A percentile compares a stretch with the other conserved stretches of the same genome.
These are phyloP conservation scores for Cactoblastis cactorum DNA, from an alignment of 2,888 invertebrate genomes.

Conservation along the genomic window DNA sequence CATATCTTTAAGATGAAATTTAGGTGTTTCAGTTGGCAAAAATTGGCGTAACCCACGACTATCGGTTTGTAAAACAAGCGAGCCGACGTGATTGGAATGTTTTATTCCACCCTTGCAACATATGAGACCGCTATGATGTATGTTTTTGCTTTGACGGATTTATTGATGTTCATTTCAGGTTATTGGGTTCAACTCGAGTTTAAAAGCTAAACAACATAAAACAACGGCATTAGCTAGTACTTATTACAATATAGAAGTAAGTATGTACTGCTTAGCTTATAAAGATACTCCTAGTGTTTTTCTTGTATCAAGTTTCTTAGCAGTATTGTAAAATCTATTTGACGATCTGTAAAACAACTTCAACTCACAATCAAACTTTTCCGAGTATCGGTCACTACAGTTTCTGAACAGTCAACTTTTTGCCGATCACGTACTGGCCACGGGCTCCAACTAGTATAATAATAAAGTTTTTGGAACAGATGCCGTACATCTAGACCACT, in stretches of 20 bases:
- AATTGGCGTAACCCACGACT: conserved; percentile 54
- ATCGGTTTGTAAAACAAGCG: conserved; percentile 78
- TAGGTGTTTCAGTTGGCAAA: conserved; percentile 18
- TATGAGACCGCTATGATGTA: conserved; percentile 75
- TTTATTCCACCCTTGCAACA: conserved; percentile 71
- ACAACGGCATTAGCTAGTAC: too few relatives aligned
- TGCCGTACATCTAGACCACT: conserved; percentile 8
- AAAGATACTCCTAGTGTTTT: too few relatives aligned
- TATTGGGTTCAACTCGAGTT: background rate
- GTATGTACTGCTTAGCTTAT: too few relatives aligned
- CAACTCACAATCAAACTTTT: background rate
- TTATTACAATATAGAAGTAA: too few relatives aligned
- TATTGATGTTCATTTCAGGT: conserved; percentile 38
- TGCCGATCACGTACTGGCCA: conserved; percentile 11
- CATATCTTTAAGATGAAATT: conserved; percentile 27
- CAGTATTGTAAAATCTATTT: too few relatives aligned
- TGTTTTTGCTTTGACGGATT: conserved; percentile 69
- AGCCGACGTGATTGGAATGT: conserved; percentile 76
- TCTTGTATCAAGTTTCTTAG: too few relatives aligned
- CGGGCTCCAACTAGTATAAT: conserved; percentile 13
- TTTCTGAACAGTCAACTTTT: conserved; percentile 5
- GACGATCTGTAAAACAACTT: background rate
- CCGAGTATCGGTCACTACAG: background rate
- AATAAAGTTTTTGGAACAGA: conserved; percentile 12
- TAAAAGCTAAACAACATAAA: too few relatives aligned